Percentiles rank a stretch among this genome's conserved stretches.
These are phyloP conservation scores for Nesogale talazaci DNA, from an alignment of 2,113 vertebrate genomes.

Conservation along the genomic window DNA sequence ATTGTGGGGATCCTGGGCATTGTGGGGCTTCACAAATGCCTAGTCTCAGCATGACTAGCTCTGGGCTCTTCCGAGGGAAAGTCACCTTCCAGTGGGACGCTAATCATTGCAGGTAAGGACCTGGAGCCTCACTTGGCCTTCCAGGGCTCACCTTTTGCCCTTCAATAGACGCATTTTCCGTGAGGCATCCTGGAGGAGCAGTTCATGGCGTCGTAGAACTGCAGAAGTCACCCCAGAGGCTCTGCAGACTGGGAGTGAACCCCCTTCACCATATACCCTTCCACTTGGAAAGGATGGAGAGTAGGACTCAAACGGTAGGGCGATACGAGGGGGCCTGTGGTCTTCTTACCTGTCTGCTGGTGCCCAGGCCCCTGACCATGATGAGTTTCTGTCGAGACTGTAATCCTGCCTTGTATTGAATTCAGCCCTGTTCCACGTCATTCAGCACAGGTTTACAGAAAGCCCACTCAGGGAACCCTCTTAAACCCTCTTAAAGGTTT, in stretches of 20 bases:
- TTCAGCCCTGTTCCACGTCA: not conserved
- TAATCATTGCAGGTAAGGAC: not conserved
- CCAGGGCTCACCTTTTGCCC: not conserved
- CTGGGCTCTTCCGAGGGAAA: not conserved
- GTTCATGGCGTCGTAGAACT: not conserved
- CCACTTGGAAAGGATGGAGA: not conserved
- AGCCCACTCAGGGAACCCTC: not conserved
- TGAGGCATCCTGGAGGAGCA: not conserved
- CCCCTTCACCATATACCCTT: not conserved
- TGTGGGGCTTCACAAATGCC: not conserved
- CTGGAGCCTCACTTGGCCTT: not conserved
- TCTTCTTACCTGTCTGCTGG: not conserved
- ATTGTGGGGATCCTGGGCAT: not conserved
- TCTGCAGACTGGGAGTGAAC: not conserved
- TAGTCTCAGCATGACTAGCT: not conserved
- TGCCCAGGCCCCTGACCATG: too few relatives aligned
- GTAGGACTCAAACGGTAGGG: not conserved
- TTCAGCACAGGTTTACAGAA: not conserved
- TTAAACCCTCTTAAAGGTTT: not conserved
- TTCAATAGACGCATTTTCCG: not conserved
- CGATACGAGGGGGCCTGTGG: not conserved
- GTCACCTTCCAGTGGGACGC: not conserved
- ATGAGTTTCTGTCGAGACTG: not conserved
- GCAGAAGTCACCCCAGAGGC: not conserved
- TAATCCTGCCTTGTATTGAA: not conserved